These are phyloP conservation scores for Tenthredo distinguenda DNA, from an alignment of 2,888 invertebrate genomes.

Conservation along the genomic window DNA sequence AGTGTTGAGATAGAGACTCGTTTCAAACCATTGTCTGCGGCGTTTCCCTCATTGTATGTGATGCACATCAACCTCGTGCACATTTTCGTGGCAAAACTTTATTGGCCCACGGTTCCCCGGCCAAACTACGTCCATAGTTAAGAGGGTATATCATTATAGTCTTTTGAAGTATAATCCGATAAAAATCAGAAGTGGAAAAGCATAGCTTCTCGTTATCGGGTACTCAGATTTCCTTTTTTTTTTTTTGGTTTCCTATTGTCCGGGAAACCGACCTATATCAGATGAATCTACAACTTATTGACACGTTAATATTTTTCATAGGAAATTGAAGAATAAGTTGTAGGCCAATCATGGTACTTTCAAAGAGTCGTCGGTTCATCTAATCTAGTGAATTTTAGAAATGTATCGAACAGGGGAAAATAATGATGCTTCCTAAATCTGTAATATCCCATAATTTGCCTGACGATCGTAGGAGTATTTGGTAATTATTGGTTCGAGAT, in stretches of 20 bases:
- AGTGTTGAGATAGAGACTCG: slow-evolving; percentile 11
- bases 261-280: background rate
- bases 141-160: background rate
- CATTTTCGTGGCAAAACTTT: background rate
- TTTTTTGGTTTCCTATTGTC: background rate
- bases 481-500: too few species aligned
- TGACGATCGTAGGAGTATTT: too few species aligned
- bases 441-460: too few species aligned
- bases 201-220: background rate
- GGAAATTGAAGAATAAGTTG: too few species aligned
- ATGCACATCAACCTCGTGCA: slow-evolving; percentile 25
- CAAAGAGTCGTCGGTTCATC: too few species aligned
- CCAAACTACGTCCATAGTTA: background rate
- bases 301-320: too few species aligned
- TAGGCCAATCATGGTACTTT: too few species aligned
- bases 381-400: too few species aligned
- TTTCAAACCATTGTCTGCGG: slow-evolving; percentile 20
- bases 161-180: background rate
- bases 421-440: too few species aligned
- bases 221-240: background rate
- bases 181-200: background rate
- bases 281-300: too few species aligned
- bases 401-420: too few species aligned
- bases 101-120: background rate
- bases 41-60: slow-evolving; percentile 4